Conservation (phyloP, 1,140 invertebrate species). For the Grapholita molesta region DNA sequence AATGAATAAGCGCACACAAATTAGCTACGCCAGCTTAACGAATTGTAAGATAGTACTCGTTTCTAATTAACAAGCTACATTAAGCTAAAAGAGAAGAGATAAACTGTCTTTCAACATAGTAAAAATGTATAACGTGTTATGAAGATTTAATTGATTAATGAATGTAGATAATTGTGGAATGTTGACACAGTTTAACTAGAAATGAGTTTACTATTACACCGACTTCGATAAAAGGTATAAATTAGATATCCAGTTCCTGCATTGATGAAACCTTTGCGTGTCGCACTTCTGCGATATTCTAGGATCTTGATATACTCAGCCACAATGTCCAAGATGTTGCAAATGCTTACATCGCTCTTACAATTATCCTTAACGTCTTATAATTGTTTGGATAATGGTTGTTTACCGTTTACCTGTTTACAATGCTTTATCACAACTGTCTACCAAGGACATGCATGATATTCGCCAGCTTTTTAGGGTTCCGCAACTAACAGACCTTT, state of each 20-base stretch:
- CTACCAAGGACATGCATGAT: neutral
- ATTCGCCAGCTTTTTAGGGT: neutral
- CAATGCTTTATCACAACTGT: neutral
- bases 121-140: too few relatives aligned
- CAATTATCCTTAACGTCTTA: neutral
- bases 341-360: neutral
- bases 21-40: neutral
- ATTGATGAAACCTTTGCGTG: slow-evolving; percentile 29
- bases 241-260: slow-evolving; percentile 25
- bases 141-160: neutral
- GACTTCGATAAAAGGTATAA: slow-evolving; percentile 22
- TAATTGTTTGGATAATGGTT: neutral
- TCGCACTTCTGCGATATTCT: slow-evolving; percentile 15
- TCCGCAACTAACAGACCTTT: too few relatives aligned
- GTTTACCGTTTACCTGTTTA: too few relatives aligned
- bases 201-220: neutral
- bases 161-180: neutral
- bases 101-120: too few relatives aligned
- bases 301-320: neutral
- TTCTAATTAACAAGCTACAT: neutral
- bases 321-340: neutral
- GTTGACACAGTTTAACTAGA: neutral
- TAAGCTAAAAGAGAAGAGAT: neutral
- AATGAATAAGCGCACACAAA: neutral
- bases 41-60: neutral